A percentile compares a stretch with the other conserved stretches of the same genome.
phyloP scores from a whole-genome alignment of 2,113 vertebrate genomes.

The Odontophorus gujanensis region DNA sequence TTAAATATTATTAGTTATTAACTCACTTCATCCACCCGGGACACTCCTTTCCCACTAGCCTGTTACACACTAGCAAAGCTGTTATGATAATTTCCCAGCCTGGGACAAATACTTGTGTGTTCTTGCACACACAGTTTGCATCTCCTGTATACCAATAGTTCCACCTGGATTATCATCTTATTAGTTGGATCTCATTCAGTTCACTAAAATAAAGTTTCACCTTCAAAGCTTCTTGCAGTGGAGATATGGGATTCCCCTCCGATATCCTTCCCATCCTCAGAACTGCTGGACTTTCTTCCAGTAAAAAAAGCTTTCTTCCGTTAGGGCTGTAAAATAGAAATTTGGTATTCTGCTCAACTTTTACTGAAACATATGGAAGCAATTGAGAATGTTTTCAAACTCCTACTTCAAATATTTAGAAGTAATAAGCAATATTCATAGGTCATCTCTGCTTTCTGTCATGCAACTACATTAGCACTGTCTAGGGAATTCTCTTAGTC shows the following conservation, averaged over 20 bases:
- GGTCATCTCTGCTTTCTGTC: background rate
- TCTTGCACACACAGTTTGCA: background rate
- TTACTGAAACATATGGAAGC: slow-evolving; percentile 37
- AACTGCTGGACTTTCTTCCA: background rate
- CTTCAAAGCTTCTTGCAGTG: slow-evolving; percentile 13
- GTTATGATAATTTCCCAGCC: background rate
- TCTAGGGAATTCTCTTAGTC: slow-evolving; percentile 19
- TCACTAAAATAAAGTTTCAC: slow-evolving; percentile 74
- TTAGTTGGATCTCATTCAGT: slow-evolving; percentile 49
- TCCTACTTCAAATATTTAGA: background rate
- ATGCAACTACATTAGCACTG: background rate
- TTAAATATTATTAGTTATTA: too few relatives aligned
- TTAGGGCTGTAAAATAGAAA: background rate
- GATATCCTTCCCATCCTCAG: background rate
- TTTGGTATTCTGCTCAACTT: background rate
- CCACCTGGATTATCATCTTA: slow-evolving; percentile 33
- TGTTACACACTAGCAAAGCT: background rate
- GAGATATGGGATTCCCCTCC: slow-evolving; percentile 6
- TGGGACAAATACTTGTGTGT: background rate
- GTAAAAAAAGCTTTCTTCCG: background rate
- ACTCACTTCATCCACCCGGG: background rate
- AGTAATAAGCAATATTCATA: slow-evolving; percentile 42
- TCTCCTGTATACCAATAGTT: slow-evolving; percentile 31
- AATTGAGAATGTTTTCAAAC: slow-evolving; percentile 47
- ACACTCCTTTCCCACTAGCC: background rate